Evolutionary conservation across 2,797 vertebrate genomes (phyloP).

Genomic region (Anguilla pacifica): DNA sequence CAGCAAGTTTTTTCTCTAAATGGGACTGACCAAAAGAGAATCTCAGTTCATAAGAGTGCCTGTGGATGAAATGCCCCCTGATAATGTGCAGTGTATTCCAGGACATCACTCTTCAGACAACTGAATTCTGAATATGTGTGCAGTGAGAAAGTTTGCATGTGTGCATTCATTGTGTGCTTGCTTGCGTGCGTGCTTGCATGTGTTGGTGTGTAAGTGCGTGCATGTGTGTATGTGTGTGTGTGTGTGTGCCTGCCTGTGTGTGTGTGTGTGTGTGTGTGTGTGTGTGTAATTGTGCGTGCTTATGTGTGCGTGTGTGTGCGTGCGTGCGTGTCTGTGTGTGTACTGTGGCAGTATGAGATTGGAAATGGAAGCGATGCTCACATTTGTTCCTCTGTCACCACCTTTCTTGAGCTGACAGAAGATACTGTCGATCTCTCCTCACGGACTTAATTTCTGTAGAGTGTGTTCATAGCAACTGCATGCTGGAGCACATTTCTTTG

Average conservation of each 20-base stretch:
- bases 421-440: slow-evolving; percentile 29
- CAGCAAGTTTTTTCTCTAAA: background rate
- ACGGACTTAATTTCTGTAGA: slow-evolving; percentile 8
- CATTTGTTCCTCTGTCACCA: slow-evolving; percentile 33
- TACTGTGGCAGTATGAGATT: background rate
- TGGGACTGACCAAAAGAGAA: too few species aligned
- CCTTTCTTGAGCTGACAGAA: slow-evolving; percentile 12
- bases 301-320: background rate
- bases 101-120: background rate
- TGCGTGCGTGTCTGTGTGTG: background rate
- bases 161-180: background rate
- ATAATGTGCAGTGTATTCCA: background rate
- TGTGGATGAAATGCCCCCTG: background rate
- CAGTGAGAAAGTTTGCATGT: background rate
- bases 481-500: background rate
- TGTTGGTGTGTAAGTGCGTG: too few species aligned
- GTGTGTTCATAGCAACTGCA: background rate
- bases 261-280: slow-evolving; percentile 13
- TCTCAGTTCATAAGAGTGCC: background rate
- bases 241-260: background rate
- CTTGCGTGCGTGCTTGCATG: background rate
- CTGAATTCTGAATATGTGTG: background rate
- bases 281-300: slow-evolving; percentile 9
- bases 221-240: too few species aligned
- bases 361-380: background rate